Conservation (phyloP, 2,888 invertebrate genomes). For the Amiota communis region DNA sequence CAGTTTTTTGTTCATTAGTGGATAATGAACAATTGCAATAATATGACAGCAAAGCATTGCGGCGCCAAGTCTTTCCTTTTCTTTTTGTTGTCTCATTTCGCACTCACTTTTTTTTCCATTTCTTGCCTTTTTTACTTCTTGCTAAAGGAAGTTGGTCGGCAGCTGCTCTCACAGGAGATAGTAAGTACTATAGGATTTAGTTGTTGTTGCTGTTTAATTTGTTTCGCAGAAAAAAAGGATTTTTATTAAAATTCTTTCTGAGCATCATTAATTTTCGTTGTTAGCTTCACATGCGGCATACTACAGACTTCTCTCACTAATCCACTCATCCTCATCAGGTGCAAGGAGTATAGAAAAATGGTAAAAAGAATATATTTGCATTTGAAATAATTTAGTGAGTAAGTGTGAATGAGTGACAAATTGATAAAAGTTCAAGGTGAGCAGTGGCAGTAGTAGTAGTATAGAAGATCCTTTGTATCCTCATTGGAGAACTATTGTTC, state of each 20-base stretch:
- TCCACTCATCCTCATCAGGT: too few species aligned
- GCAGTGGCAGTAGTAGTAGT: too few species aligned
- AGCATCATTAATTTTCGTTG: slow-evolving; percentile 65
- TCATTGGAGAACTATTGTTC: too few species aligned
- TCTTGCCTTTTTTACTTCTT: too few species aligned
- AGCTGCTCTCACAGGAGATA: slow-evolving; percentile 48
- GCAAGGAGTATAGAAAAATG: too few species aligned
- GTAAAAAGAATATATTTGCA: slow-evolving; percentile 49
- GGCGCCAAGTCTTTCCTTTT: slow-evolving; percentile 28
- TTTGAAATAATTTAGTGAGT: slow-evolving; percentile 33
- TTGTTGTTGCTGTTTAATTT: slow-evolving; percentile 44
- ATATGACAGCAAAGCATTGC: slow-evolving; percentile 59
- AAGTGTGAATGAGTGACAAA: too few species aligned
- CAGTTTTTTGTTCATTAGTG: slow-evolving; percentile 70
- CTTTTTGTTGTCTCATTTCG: neutral
- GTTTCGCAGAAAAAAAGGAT: slow-evolving; percentile 52
- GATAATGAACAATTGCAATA: slow-evolving; percentile 70
- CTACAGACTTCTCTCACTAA: too few species aligned
- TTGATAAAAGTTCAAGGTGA: too few species aligned
- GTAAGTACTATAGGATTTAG: slow-evolving; percentile 13
- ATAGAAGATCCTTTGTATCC: too few species aligned
- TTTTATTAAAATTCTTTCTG: slow-evolving; percentile 65
- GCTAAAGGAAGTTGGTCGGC: slow-evolving; percentile 24
- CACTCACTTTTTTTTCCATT: neutral
- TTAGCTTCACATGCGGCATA: neutral